phyloP scores from a whole-genome alignment of 2,888 invertebrate species.

The Apocheima hispidaria region DNA sequence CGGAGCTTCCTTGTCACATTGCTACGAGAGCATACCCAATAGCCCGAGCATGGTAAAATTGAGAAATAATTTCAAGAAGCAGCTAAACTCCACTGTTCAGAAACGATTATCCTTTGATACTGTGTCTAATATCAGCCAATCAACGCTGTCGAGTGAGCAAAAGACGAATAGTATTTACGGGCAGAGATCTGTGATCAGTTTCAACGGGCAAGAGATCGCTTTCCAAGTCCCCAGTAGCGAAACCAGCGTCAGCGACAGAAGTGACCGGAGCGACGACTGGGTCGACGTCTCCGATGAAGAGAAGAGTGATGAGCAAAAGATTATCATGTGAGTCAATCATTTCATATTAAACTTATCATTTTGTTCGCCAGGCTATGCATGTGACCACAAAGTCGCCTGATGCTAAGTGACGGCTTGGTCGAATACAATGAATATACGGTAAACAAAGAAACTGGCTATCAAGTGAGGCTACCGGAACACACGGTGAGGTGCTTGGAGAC shows the following conservation, averaged over 20 bases:
- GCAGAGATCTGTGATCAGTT: conserved; percentile 80
- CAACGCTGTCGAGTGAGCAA: conserved; percentile 86
- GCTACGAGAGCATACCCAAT: conserved; percentile 87
- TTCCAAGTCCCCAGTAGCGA: conserved; percentile 86
- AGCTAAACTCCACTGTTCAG: conserved; percentile 68
- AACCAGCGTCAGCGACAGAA: conserved; percentile 86
- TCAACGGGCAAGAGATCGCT: conserved; percentile 80
- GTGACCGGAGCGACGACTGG: conserved; percentile 89
- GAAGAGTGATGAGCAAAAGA: conserved; percentile 78
- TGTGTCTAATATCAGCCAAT: conserved; percentile 80
- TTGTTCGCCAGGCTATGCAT: too few species aligned
- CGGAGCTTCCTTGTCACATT: conserved; percentile 81
- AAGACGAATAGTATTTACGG: conserved; percentile 88
- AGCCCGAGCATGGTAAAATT: conserved; percentile 81
- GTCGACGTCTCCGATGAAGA: conserved; percentile 88
- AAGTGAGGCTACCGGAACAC: too few species aligned
- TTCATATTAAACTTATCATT: too few species aligned
- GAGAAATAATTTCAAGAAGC: conserved; percentile 72
- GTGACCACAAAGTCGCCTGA: too few species aligned
- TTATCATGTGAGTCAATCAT: conserved; percentile 86
- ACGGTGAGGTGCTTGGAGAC: too few species aligned
- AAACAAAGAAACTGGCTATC: too few species aligned
- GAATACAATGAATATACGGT: too few species aligned
- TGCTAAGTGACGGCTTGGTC: too few species aligned
- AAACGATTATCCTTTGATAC: conserved; percentile 80